Evolutionary conservation across 2,113 vertebrate species (phyloP).

Genomic region (Felis chaus): DNA sequence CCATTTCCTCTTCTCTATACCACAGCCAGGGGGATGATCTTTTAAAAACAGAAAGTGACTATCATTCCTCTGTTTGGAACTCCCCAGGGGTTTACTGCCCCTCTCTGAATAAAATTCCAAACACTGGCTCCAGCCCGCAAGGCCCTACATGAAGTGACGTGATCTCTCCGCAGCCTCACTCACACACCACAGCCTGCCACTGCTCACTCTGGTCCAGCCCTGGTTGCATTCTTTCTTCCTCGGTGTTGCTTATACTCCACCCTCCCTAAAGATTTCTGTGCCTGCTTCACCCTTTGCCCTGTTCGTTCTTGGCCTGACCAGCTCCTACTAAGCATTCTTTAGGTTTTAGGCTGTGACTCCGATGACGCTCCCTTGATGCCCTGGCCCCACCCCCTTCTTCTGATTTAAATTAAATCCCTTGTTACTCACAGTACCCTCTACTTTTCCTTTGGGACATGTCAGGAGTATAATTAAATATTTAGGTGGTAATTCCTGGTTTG

Average conservation of each 20-base stretch:
- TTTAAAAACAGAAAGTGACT: not conserved
- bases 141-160: not conserved
- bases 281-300: not conserved
- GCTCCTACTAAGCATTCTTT: not conserved
- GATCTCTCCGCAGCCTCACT: not conserved
- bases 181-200: not conserved
- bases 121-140: not conserved
- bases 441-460: not conserved
- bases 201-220: not conserved
- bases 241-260: not conserved
- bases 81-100: not conserved
- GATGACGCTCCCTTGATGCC: not conserved
- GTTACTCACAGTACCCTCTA: not conserved
- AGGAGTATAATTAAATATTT: not conserved
- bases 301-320: not conserved
- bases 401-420: not conserved
- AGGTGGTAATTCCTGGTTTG: not conserved
- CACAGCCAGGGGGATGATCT: not conserved
- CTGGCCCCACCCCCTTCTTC: not conserved
- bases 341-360: not conserved
- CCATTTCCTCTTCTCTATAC: not conserved
- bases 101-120: not conserved
- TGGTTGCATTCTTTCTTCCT: not conserved
- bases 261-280: not conserved
- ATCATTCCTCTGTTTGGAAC: not conserved